These are phyloP conservation scores for Thymelicus sylvestris DNA, from an alignment of 2,888 invertebrate species.

Conservation along the genomic window DNA sequence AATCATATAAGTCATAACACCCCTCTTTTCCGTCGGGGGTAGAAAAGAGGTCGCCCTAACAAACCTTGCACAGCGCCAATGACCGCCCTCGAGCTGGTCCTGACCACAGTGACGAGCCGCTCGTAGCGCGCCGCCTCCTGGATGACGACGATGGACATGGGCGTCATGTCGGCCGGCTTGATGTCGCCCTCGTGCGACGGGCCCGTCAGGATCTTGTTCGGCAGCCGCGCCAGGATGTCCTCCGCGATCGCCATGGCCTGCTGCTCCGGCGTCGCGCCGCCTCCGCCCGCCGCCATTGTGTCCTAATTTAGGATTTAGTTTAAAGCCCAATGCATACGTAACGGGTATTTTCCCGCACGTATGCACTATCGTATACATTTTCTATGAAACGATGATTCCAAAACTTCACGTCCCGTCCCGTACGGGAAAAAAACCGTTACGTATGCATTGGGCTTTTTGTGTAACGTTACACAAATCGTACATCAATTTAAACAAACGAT, in stretches of 20 bases:
- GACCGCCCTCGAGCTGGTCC: constrained; percentile 90
- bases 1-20: no score
- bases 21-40: no score
- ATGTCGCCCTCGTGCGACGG: constrained; percentile 87
- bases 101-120: constrained; percentile 89
- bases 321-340: no score
- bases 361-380: no score
- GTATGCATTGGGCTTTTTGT: no score
- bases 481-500: no score
- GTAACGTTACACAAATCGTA: no score
- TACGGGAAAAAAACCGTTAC: no score
- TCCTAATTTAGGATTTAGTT: constrained; percentile 75
- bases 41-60: neutral
- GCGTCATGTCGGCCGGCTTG: constrained; percentile 91
- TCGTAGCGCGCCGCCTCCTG: constrained; percentile 94
- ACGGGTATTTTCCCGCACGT: no score
- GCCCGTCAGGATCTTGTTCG: constrained; percentile 87
- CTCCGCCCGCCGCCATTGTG: constrained; percentile 84
- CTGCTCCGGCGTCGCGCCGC: constrained; percentile 90
- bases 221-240: constrained; percentile 91
- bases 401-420: no score
- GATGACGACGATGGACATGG: constrained; percentile 97
- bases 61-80: constrained; percentile 95
- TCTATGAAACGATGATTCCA: no score
- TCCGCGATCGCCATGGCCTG: constrained; percentile 91